Conservation (phyloP, 92 coral and sea anemone species). For the Porites lobata region DNA sequence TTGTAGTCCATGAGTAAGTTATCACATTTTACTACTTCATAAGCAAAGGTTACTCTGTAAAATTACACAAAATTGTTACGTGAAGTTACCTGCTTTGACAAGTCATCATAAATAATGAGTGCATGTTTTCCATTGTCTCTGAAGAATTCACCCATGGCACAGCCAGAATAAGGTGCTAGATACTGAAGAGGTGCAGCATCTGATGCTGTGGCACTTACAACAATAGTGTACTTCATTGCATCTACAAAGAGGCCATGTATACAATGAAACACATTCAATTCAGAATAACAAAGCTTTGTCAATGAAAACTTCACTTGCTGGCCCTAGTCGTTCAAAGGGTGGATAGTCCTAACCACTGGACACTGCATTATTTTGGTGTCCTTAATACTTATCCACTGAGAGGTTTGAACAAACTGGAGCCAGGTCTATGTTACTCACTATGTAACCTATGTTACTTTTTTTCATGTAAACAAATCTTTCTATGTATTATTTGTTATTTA, state of each 20-base stretch:
- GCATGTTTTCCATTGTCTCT: slow-evolving; percentile 99
- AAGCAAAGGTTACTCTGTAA: background rate
- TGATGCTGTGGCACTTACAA: slow-evolving; percentile 99
- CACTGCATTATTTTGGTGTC: too few species aligned
- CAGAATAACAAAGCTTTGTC: too few species aligned
- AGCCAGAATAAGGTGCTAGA: slow-evolving; percentile 98
- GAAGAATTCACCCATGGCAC: slow-evolving; percentile 99
- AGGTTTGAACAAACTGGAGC: too few species aligned
- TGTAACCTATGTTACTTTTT: too few species aligned
- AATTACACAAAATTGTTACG: background rate
- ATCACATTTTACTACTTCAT: background rate
- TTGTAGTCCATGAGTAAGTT: background rate
- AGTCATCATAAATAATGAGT: slow-evolving; percentile 98
- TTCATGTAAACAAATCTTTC: too few species aligned
- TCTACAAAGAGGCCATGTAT: slow-evolving; percentile 48
- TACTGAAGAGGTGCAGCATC: slow-evolving; percentile 99
- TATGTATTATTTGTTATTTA: too few species aligned
- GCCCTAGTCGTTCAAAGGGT: too few species aligned
- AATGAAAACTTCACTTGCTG: too few species aligned
- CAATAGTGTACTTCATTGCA: slow-evolving; percentile 98
- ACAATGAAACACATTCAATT: background rate
- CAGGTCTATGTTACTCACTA: too few species aligned
- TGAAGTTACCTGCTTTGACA: slow-evolving; percentile 92
- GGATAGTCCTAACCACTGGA: too few species aligned
- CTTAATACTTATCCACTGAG: too few species aligned